Base-by-base conservation (phyloP, 1,140 invertebrate species). In the Ericerus pela region DNA sequence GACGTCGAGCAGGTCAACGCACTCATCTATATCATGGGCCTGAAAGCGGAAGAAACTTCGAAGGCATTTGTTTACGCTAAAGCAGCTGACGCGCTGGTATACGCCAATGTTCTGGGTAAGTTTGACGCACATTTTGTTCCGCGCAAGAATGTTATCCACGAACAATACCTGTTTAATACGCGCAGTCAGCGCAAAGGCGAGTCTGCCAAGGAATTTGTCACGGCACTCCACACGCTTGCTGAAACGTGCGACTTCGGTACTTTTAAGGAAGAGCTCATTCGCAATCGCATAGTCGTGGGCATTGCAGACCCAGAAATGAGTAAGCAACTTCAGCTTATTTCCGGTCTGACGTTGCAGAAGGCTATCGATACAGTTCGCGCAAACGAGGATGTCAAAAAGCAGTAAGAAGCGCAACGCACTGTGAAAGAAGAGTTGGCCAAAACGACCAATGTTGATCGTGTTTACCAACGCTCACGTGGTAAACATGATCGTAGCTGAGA, bases 221-320 rank as follows among this genome's bases (percentile, higher is more conserved):
- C 66, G 12, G 53, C 61, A 10, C 55, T 70, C 26, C 65, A 70
- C 57, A 55, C 58, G 1, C 47, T 69, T 18, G 64, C 64, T 18
- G 63, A 68, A 41, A 54, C 64, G 33, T 71, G 70, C 57, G 62
- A 68, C 0, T 72, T 65, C 58, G 64, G 62, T 14, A 55, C 37
- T 2, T 54, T 70, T 6, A 56, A 62, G 27, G 67, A 70, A 14
- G 62, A 66, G 38, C 52, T 71, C 33, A 69, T 70, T 24, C 33
- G 67, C 29, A 68, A 69, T 52, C 57, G 63, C 33, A 65, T 71
- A 22, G 65, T 70, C 1, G 65, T 69, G 2, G 67, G 68, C 10
- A 54, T 66, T n/a, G 27, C 24, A 10, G 61, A 68, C 52, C 37
- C 26, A 0, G 60, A 60, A 53, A 54, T 63, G 10, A 62, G 58